Conservation (phyloP, 2,888 invertebrate genomes). For the Tortrix viridana region DNA sequence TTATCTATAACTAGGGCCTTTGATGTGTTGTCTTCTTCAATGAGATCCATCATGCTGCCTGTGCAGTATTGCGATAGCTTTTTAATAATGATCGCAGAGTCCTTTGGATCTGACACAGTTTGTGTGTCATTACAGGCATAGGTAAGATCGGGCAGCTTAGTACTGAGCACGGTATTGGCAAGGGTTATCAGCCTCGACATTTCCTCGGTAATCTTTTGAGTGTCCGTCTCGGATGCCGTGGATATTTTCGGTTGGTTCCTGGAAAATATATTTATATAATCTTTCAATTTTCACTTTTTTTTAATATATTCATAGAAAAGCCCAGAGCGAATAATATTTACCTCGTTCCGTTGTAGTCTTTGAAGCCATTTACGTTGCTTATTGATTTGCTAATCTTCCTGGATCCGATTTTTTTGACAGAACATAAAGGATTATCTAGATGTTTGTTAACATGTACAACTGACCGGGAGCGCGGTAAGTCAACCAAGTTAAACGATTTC, state of each 20-base stretch:
- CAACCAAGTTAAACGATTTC: slow-evolving; percentile 57
- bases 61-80: slow-evolving; percentile 6
- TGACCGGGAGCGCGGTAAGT: slow-evolving; percentile 73
- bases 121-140: slow-evolving; percentile 57
- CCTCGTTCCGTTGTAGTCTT: slow-evolving; percentile 65
- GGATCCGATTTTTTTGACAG: slow-evolving; percentile 65
- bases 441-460: slow-evolving; percentile 73
- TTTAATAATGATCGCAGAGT: slow-evolving; percentile 9
- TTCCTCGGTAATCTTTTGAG: slow-evolving; percentile 72
- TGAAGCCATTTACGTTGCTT: slow-evolving; percentile 72
- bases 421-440: slow-evolving; percentile 58
- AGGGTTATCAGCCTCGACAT: slow-evolving; percentile 76
- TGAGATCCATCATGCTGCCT: slow-evolving; percentile 46
- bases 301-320: neutral
- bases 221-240: slow-evolving; percentile 64
- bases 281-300: neutral
- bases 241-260: slow-evolving; percentile 72
- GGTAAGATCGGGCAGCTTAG: slow-evolving; percentile 74
- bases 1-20: slow-evolving; percentile 55
- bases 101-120: slow-evolving; percentile 48
- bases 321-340: neutral
- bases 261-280: too few relatives aligned
- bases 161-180: slow-evolving; percentile 78
- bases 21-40: slow-evolving; percentile 53
- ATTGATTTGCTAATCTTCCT: slow-evolving; percentile 78